Conservation (phyloP, 2,113 vertebrate genomes). For the Cyprinodon tularosa region DNA sequence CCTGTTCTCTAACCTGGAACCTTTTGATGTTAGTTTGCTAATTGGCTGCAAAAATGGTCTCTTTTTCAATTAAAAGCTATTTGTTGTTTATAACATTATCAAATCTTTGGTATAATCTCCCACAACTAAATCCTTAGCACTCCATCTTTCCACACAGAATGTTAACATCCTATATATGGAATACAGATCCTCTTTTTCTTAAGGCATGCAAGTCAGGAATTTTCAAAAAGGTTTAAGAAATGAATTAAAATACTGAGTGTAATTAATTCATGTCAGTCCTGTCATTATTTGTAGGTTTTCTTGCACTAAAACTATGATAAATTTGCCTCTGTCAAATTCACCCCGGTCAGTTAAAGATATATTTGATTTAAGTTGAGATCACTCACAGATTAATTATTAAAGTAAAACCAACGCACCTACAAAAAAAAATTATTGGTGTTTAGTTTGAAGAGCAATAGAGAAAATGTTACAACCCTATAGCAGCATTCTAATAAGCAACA, state of each 20-base stretch:
- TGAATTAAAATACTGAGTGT: not conserved
- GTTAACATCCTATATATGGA: no score
- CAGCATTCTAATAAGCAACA: conserved; percentile 34
- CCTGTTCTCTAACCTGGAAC: no score
- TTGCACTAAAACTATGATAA: not conserved
- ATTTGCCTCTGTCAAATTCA: conserved; percentile 2
- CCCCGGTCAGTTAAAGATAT: conserved; percentile 16
- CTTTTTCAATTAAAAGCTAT: no score
- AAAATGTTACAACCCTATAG: conserved; percentile 48
- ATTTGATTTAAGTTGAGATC: conserved; percentile 44
- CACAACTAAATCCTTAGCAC: no score
- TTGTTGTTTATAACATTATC: no score
- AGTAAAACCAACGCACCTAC: conserved; percentile 19
- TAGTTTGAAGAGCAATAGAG: conserved; percentile 43
- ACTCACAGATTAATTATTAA: conserved; percentile 42
- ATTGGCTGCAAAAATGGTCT: no score
- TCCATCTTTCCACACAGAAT: no score
- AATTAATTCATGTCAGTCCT: not conserved
- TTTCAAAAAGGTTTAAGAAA: no score
- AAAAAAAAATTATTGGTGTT: conserved; percentile 14
- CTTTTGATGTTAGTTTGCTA: no score
- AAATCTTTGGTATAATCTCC: no score
- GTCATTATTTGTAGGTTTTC: not conserved
- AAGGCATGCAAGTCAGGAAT: no score
- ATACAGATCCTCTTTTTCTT: no score